Evolutionary conservation across 2,888 invertebrate species (phyloP), one percentile per base, ranked within the genome.

Genomic region (Cremastinae sp.): DNA sequence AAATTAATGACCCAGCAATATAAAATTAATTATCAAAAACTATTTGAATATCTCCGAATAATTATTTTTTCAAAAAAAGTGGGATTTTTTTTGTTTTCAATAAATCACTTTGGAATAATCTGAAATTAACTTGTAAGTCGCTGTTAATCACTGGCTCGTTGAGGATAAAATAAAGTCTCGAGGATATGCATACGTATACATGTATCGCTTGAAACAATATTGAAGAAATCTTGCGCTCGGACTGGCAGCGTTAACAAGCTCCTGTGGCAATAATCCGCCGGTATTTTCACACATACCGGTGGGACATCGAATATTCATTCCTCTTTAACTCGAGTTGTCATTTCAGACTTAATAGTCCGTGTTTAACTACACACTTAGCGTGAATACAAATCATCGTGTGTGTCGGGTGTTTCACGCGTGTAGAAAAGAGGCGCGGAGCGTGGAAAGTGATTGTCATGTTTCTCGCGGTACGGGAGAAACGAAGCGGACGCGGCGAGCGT

Each of bases 301-400:
- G 43, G 49, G 51, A 68, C 49, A 61, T 68, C 45, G 66, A 72
- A 75, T 68, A 72, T 75, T 68, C 71, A 68, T 68, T 53, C 20
- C 51, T 56, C 61, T 39, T 43, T 59, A 68, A 76, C 64, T 64
- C 62, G 51, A 72, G 43, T 68, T 69, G 68, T 45, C 68, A 68
- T 64, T 69, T 51, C 43, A 53, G 39, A 64, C 41, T 76, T 69
- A 69, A 72, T 72, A 72, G 75, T 39, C 58, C 53, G 56, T 68
- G 62, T 62, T 68, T 66, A 72, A 72, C 68, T 59, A 49, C 35
- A 68, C 20, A 71, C 66, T 75, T 66, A 59, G 65, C 68, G 45
- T 53, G 20, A 64, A 72, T 71, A 76, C 37, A 58, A 69, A 66
- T 72, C 68, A 47, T 61, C 9, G 39, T 51, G 43, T 49, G 62